Base-by-base conservation (phyloP, 1,140 invertebrate genomes). In the Mesaphorura yosii region DNA sequence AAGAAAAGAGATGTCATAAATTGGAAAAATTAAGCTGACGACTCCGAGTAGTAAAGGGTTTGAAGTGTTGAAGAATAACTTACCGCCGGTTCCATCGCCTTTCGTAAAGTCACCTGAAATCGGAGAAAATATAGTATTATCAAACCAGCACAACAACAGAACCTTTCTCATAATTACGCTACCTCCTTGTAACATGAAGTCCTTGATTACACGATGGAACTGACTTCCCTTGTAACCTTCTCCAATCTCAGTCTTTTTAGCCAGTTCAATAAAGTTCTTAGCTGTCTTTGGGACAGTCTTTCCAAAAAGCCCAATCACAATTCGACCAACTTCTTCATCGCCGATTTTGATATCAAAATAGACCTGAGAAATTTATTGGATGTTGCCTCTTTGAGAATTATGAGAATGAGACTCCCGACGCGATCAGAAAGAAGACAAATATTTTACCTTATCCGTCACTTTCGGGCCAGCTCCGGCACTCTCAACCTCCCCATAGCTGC, bases 201-300 rank as follows among this genome's bases (percentile, higher is more conserved):
- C 87, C 62, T 83, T 82, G 69, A 95, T 94, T 19, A 95, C 83
- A 63, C 90, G 74, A 67, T 95, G 90, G 75, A 95, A 93, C 71
- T 83, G 85, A 23, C 51, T 54, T 44, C 57, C 57, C 45, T 59
- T 59, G 49, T 59, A 59, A 1, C 57, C 57, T 53, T 59, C 57
- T 10, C 86, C 86, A n/a, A n/a, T n/a, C 69, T 90, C 65, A 1
- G 80, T 77, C 67, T 83, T 86, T 63, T 81, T 74, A 14, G 88
- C 81, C 37, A 97, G 70, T 70, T 91, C 77, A 56, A 77, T 74
- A 69, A 99, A 99, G 71, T 99, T 99, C 58, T 83, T 72, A 0
- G 77, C 88, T 4, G 95, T 98, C 71, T 88, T 94, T 14, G 93
- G 92, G 0, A 97, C 94, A 47, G 89, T 95, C 68, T 90, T 90